Evolutionary conservation across 2,888 invertebrate genomes (phyloP), one percentile per base, ranked within the genome.

Genomic region (Crepidodera aurea): DNA sequence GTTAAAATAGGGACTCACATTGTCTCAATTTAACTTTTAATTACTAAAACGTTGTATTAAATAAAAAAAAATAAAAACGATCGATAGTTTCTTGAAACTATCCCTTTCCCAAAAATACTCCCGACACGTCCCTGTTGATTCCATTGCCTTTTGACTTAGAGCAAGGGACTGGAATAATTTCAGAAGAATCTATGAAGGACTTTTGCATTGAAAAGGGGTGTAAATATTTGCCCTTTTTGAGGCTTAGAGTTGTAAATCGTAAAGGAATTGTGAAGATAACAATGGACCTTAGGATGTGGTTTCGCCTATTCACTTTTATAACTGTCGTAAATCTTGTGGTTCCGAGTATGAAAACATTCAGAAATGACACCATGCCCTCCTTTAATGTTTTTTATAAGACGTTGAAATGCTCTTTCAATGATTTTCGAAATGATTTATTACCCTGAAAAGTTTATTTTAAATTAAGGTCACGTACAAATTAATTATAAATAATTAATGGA

Each of bases 201-300:
- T 62, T 51, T 59, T 53, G 56, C 53, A 65, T 63, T 64, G 51
- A 60, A 69, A 70, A 69, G 69, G 70, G 72, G 71, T 71, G 69
- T 71, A 72, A 72, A 72, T 72, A 71, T 72, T 72, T 72, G 67
- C 66, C 67, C 62, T 61, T 65, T 66, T 57, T 68, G 70, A 68
- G 68, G 69, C 63, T 70, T 71, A 61, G 50, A 57, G 63, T 64
- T 67, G 67, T 69, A 66, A 63, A 64, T 66, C 62, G 64, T 65
- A 63, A 65, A 68, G 64, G 67, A 64, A 67, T 69, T 69, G 69
- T 71, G 61, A 60, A 51, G 50, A 50, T 60, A 63, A 69, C 67
- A 69, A 69, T 64, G 54, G 48, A 60, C 57, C 57, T 67, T 67
- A 70, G 61, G 68, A 61, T 69, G 69, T 51, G 69, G 69, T 69